Base-by-base conservation (phyloP, 2,113 vertebrate species). In the Elanus axillaris region DNA sequence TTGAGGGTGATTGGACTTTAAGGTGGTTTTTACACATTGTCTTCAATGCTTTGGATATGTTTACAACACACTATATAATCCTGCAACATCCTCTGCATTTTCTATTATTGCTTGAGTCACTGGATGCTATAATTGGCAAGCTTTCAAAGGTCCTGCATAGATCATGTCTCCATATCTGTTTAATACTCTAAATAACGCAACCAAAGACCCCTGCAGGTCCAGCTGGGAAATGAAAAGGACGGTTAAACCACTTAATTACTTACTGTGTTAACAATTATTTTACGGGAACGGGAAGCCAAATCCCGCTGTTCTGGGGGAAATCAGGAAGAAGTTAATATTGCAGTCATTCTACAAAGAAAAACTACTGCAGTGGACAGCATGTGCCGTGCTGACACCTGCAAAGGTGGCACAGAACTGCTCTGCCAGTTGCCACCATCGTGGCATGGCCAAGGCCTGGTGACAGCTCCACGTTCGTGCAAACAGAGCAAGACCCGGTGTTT, bases 161-260 rank as follows among this genome's bases (percentile, higher is more conserved):
- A 92, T 93, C 75, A 63, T 83, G 60, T 95, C 94, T 95, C 66
- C 52, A 19, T 93, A 91, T 87, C 73, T 89, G 66, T 89, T 87
- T 96, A 92, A 94, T 77, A 80, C 45, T 68, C 42, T 66, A 69
- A 94, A 90, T 89, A 92, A 76, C 58, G 42, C 74, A 87, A 86
- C 63, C 56, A 66, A 94, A 87, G 91, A 94, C 76, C 89, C 87
- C 7, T 13, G 45, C 62, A 86, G 79, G 85, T 96, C 83, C 73
- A 91, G 82, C 60, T 93, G 80, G 67, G 80, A 88, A 77, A 76
- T 68, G 73, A 87, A 93, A 92, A 88, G 71, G 48, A 67, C 90
- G 67, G 74, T 69, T 88, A 74, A 77, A 71, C n/a, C 84, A 86
- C 64, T 83, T 92, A 89, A 95, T 97, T 93, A 80, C 80, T 90